Percentiles rank a stretch among this genome's conserved stretches.
phyloP scores from a whole-genome alignment of 1,140 invertebrate species.

The Drosophila sturtevanti region DNA sequence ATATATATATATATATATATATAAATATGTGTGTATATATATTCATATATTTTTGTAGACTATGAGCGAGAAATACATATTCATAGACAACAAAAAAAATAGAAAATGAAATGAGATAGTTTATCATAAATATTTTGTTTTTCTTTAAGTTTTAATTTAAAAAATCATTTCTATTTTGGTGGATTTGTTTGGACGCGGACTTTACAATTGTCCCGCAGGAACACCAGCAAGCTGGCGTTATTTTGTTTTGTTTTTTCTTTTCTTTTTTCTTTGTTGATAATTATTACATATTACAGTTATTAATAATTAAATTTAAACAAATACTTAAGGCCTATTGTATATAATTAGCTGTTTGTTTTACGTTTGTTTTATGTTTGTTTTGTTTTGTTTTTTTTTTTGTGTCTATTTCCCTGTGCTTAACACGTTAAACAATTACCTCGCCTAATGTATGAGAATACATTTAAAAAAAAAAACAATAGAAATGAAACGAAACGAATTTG shows the following conservation, averaged over 20 bases:
- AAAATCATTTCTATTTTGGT: conserved; percentile 49
- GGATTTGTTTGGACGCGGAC: conserved; percentile 62
- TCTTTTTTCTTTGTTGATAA: conserved; percentile 53
- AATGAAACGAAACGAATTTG: conserved; percentile 57
- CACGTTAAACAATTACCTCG: conserved; percentile 71
- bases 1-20: conserved; percentile 18
- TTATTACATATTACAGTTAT: conserved; percentile 76
- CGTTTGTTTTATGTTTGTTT: conserved; percentile 11
- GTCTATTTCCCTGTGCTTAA: conserved; percentile 46
- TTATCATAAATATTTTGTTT: conserved; percentile 16
- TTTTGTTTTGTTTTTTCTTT: conserved; percentile 34
- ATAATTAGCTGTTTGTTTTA: conserved; percentile 43
- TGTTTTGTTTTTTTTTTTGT: conserved; percentile 22
- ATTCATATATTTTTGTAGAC: conserved; percentile 62
- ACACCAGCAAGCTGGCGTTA: conserved; percentile 50
- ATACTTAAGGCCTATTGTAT: conserved; percentile 75
- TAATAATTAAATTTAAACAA: conserved; percentile 79
- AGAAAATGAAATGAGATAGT: conserved; percentile 37
- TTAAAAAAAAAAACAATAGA: conserved; percentile 25
- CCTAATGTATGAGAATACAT: conserved; percentile 73
- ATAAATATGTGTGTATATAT: too few relatives aligned
- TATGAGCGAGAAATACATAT: conserved; percentile 66
- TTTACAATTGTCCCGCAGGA: conserved; percentile 21
- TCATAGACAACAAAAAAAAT: conserved; percentile 64
- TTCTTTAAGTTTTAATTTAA: conserved; percentile 12